Percentiles rank a stretch among this genome's conserved stretches.
These are phyloP conservation scores for Heterodera schachtii DNA, from an alignment of 1,140 invertebrate genomes.

Conservation along the genomic window DNA sequence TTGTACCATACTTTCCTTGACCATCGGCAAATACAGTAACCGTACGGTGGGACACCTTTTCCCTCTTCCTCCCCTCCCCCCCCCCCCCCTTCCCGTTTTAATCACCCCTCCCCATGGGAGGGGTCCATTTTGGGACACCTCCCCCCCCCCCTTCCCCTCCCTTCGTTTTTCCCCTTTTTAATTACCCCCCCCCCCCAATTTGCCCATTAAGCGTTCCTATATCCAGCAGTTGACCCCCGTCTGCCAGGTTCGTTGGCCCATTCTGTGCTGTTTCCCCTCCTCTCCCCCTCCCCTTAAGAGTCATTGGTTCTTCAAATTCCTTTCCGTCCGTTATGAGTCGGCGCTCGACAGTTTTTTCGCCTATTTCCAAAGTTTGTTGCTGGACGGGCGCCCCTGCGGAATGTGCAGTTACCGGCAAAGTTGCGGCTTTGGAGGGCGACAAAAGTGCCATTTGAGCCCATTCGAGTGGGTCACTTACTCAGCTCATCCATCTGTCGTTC, in stretches of 20 bases:
- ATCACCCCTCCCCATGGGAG: no score
- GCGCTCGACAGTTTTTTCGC: conserved; percentile 60
- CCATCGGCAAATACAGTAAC: no score
- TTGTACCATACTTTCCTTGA: no score
- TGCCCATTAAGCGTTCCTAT: conserved; percentile 37
- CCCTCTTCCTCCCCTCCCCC: no score
- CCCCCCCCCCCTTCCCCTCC: neutral
- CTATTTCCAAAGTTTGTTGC: conserved; percentile 44
- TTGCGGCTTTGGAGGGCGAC: conserved; percentile 59
- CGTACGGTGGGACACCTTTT: no score
- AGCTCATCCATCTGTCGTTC: neutral
- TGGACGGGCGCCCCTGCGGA: conserved; percentile 48
- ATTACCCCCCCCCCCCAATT: neutral
- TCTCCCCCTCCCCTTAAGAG: conserved; percentile 14
- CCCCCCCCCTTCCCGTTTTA: no score
- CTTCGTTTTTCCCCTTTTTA: neutral
- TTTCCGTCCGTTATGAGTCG: conserved; percentile 47
- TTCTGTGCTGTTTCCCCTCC: conserved; percentile 39
- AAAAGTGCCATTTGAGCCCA: conserved; percentile 58
- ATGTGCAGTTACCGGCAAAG: conserved; percentile 61
- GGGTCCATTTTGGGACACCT: neutral
- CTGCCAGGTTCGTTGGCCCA: conserved; percentile 40
- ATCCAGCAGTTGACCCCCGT: conserved; percentile 57
- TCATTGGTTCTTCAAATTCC: conserved; percentile 65
- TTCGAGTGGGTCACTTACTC: conserved; percentile 49